These are phyloP conservation scores for Pygoscelis adeliae DNA, from an alignment of 2,113 vertebrate genomes.

Conservation along the genomic window DNA sequence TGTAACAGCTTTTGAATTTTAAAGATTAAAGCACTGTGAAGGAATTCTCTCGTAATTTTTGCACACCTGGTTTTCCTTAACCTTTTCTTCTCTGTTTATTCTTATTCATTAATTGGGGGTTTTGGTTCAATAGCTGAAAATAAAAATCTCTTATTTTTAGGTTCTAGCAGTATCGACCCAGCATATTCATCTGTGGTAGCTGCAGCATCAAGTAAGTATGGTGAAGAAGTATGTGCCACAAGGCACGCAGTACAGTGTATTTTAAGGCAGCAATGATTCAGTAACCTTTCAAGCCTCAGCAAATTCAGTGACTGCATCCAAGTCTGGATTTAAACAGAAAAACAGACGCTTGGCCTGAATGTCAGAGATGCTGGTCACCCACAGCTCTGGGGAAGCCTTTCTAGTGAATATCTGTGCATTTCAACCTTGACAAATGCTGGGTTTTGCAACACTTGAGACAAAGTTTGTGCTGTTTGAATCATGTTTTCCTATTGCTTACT, in stretches of 20 bases:
- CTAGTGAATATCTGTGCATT: not conserved
- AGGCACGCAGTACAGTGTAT: not conserved
- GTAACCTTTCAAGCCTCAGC: slow-evolving; percentile 34
- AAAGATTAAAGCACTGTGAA: not conserved
- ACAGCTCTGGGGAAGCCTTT: not conserved
- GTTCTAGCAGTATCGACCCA: slow-evolving; percentile 81
- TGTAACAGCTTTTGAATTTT: not conserved
- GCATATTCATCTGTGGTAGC: slow-evolving; percentile 82
- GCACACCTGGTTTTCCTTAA: not conserved
- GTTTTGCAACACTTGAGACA: not conserved
- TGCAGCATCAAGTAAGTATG: slow-evolving; percentile 85
- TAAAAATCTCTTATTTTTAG: slow-evolving; percentile 55
- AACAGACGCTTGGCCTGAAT: not conserved
- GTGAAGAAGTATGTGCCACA: not conserved
- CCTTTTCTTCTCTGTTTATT: not conserved
- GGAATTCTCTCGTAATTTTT: not conserved
- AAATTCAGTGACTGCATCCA: not conserved
- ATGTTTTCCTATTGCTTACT: not conserved
- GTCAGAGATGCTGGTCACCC: not conserved
- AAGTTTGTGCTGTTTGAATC: not conserved
- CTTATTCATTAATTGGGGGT: not conserved
- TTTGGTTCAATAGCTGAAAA: not conserved
- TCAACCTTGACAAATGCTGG: not conserved
- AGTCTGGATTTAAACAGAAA: slow-evolving; percentile 2
- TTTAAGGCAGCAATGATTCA: not conserved